Evolutionary conservation across 1,140 invertebrate species (phyloP).

Genomic region (Glossosoma conforme): DNA sequence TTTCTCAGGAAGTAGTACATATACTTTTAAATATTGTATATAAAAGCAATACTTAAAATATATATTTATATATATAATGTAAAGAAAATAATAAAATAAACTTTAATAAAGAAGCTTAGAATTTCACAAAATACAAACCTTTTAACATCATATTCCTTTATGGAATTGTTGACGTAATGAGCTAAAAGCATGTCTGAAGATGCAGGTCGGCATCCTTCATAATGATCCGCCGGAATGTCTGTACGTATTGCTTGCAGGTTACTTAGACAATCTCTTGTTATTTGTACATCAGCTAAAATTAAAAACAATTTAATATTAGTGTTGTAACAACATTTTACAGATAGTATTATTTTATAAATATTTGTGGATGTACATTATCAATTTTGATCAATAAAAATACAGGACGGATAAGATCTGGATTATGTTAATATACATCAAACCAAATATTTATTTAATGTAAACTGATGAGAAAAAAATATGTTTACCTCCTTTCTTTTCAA

Average conservation of each 20-base stretch:
- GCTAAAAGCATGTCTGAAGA: slow-evolving; percentile 72
- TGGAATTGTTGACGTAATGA: slow-evolving; percentile 83
- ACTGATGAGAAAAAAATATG: too few relatives aligned
- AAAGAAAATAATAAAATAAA: slow-evolving; percentile 18
- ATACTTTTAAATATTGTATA: too few relatives aligned
- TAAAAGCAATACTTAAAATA: too few relatives aligned
- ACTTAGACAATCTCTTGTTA: slow-evolving; percentile 83
- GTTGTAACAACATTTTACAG: too few relatives aligned
- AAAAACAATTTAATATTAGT: slow-evolving; percentile 9
- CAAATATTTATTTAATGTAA: too few relatives aligned
- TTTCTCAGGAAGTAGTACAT: too few relatives aligned
- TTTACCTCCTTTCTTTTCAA: slow-evolving; percentile 80
- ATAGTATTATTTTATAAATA: too few relatives aligned
- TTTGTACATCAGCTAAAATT: slow-evolving; percentile 67
- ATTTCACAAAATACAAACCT: too few relatives aligned
- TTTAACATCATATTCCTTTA: slow-evolving; percentile 80
- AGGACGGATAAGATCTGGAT: too few relatives aligned
- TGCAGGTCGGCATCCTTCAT: slow-evolving; percentile 81
- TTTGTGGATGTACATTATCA: too few relatives aligned
- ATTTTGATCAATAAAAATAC: too few relatives aligned
- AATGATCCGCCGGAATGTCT: slow-evolving; percentile 88
- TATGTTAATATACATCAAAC: neutral
- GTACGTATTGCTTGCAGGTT: slow-evolving; percentile 67
- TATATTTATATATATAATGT: too few relatives aligned
- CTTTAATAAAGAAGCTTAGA: slow-evolving; percentile 4